Percentiles rank a stretch among this genome's conserved stretches.
Evolutionary conservation across 2,113 vertebrate species (phyloP).

Genomic region (Tychaedon coryphoeus): DNA sequence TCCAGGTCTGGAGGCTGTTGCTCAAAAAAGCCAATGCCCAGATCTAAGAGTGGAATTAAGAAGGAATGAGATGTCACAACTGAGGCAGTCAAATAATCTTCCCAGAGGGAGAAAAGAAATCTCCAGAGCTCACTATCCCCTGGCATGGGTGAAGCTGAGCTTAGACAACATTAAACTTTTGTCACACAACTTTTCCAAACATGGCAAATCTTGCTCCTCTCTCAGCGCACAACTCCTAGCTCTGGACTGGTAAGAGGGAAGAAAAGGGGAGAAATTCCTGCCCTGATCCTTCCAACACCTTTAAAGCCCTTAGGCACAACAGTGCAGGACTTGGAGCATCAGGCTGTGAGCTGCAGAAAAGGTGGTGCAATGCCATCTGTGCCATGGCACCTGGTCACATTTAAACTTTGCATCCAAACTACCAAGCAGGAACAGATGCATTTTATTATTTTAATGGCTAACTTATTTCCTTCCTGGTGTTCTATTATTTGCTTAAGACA

Average conservation of each 20-base stretch:
- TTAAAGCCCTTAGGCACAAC: background rate
- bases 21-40: background rate
- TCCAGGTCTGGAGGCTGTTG: background rate
- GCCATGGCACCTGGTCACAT: fast-evolving
- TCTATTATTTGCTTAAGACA: background rate
- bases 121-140: background rate
- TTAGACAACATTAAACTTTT: background rate
- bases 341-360: background rate
- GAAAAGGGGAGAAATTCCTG: background rate
- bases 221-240: background rate
- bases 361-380: background rate
- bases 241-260: background rate
- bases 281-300: background rate
- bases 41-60: fast-evolving
- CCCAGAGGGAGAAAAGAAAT: background rate
- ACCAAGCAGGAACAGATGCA: background rate
- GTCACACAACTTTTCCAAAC: background rate
- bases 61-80: background rate
- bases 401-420: background rate
- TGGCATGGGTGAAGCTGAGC: background rate
- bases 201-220: background rate
- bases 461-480: background rate
- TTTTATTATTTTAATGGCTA: background rate
- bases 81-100: background rate
- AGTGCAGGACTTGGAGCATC: background rate